These are phyloP conservation scores for Lycopodina hypogea DNA, from an alignment of 37 sponge, comb jelly and placozoan species.

Conservation along the genomic window DNA sequence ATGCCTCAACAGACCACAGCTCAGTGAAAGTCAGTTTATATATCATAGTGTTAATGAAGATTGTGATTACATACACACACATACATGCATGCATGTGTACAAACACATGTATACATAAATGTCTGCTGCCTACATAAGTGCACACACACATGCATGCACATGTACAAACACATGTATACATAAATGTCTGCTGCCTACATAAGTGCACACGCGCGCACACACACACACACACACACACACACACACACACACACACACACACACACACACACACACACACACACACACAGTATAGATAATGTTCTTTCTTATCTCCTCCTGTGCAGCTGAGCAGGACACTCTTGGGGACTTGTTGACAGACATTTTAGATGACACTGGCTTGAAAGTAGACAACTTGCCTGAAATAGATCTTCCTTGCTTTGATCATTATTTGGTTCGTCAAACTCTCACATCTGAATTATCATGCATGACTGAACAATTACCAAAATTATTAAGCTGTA, in stretches of 20 bases:
- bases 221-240: too few relatives aligned
- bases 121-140: too few relatives aligned
- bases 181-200: too few relatives aligned
- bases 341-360: conserved; percentile 48
- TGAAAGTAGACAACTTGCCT: not conserved
- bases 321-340: conserved; percentile 38
- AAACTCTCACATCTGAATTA: too few relatives aligned
- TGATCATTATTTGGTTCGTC: too few relatives aligned
- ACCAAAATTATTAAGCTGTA: too few relatives aligned
- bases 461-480: too few relatives aligned
- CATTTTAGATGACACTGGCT: conserved; percentile 39
- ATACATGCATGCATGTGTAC: not conserved
- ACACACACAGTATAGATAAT: not conserved
- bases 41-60: not conserved
- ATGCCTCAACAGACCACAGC: conserved; percentile 41
- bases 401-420: too few relatives aligned
- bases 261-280: too few relatives aligned
- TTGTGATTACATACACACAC: not conserved
- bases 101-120: too few relatives aligned
- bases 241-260: too few relatives aligned
- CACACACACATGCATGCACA: not conserved
- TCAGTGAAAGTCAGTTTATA: conserved; percentile 44
- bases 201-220: not conserved
- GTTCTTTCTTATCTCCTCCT: not conserved
- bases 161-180: too few relatives aligned